Percentiles rank a stretch among this genome's conserved stretches.
Evolutionary conservation across 2,797 vertebrate species (phyloP).

Genomic region (Coregonus sp.): DNA sequence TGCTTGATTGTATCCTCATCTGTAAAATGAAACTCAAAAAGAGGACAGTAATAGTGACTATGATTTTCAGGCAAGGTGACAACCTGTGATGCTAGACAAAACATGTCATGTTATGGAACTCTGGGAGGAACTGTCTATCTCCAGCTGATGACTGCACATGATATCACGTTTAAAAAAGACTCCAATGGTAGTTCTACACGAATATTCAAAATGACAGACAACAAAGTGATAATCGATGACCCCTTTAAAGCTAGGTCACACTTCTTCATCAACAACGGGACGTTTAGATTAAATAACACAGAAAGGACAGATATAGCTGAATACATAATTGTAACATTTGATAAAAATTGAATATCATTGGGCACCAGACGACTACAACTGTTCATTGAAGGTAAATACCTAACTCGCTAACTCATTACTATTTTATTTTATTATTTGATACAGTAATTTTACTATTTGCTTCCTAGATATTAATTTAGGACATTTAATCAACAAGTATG

Average conservation of each 20-base stretch:
- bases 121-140: constrained; percentile 21
- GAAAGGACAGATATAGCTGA: constrained; percentile 21
- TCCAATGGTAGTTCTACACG: fast-evolving
- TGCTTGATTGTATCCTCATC: too few species aligned
- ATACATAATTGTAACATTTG: background rate
- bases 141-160: constrained; percentile 4
- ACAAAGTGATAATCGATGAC: fast-evolving
- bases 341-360: fast-evolving
- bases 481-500: background rate
- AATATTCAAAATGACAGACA: fast-evolving
- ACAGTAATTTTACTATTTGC: background rate
- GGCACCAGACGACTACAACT: fast-evolving
- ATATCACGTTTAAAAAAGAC: fast-evolving
- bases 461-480: background rate
- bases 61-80: constrained; percentile 1
- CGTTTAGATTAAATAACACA: constrained; percentile 38
- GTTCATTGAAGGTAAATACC: constrained; percentile 51
- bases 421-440: too few species aligned
- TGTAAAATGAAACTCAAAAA: too few species aligned
- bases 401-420: too few species aligned
- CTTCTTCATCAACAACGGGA: constrained; percentile 37
- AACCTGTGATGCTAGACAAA: background rate
- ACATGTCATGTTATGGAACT: constrained; percentile 12
- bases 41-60: too few species aligned
- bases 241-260: background rate